Evolutionary conservation across 1,140 invertebrate genomes (phyloP).

Genomic region (Helicoverpa zea): DNA sequence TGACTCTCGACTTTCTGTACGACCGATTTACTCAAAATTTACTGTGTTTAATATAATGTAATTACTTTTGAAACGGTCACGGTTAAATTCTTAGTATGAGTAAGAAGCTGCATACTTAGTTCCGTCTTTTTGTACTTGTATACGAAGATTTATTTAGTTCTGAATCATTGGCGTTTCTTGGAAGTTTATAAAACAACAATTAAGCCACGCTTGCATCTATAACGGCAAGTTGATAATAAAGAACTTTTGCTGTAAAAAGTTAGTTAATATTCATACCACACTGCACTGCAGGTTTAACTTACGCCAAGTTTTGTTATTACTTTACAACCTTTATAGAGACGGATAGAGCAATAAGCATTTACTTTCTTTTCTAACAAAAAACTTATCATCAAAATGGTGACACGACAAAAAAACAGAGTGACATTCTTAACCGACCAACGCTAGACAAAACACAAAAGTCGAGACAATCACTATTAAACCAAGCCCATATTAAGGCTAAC

Average conservation of each 20-base stretch:
- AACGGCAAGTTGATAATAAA: not conserved
- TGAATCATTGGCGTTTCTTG: conserved; percentile 18
- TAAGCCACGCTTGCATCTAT: not conserved
- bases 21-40: conserved; percentile 2
- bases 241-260: conserved; percentile 21
- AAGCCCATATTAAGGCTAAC: conserved; percentile 2
- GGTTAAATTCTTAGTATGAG: conserved; percentile 14
- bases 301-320: conserved; percentile 33
- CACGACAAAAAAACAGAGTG: not conserved
- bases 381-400: not conserved
- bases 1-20: conserved; percentile 18
- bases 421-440: not conserved
- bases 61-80: conserved; percentile 12
- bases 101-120: conserved; percentile 6
- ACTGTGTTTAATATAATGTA: not conserved
- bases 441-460: not conserved
- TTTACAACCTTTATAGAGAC: conserved; percentile 16
- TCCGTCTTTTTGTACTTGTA: not conserved
- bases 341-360: not conserved
- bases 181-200: not conserved
- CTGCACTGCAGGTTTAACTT: conserved; percentile 25
- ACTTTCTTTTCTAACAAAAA: conserved; percentile 1
- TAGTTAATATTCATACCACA: conserved; percentile 27
- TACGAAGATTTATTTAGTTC: not conserved
- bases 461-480: conserved; percentile 1